Evolutionary conservation across 2,113 vertebrate genomes (phyloP), one percentile per base, ranked within the genome.

Genomic region (Clupea harengus): DNA sequence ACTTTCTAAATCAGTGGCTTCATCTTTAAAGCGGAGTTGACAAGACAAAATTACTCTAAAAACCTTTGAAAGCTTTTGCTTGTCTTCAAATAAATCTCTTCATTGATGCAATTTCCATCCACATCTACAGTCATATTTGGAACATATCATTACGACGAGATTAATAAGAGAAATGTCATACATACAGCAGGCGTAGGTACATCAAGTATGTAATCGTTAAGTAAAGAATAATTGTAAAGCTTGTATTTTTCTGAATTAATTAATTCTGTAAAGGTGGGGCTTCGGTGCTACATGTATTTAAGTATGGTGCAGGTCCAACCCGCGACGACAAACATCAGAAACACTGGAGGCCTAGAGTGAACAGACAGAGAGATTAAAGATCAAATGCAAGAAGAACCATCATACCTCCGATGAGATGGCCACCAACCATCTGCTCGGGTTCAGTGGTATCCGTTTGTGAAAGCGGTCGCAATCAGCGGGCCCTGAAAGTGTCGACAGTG

Each of bases 401-500:
- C 92, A 96, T 99, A 99, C 98, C 98, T 99, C 96, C 95, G 95
- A 96, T 95, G 96, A 97, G 97, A 97, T 97, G 97, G 97, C 96
- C 96, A 97, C 95, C 95, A 94, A 96, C 96, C 97, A 96, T 95
- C 96, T 96, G 96, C 94, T 94, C 93, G 91, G 93, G 94, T 96
- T 99, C 98, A 99, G 96, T 99, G 98, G 97, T 99, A 99, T 99
- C 98, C 98, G 95, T 99, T 99, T 98, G 98, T 99, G 97, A 99
- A 99, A 96, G 98, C 98, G 96, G 98, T 99, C 94, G 98, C 98
- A 97, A 99, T 99, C 97, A 99, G 97, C 94, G 98, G 98, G 92
- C 98, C 98, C 98, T 99, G 97, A 97, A 98, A 99, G 97, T 96
- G 97, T 93, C 99, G 95, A 99, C 96, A 97, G 96, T 95, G 93